These are phyloP conservation scores for Cyphomyrmex costatus DNA, from an alignment of 1,140 invertebrate species.

Conservation along the genomic window DNA sequence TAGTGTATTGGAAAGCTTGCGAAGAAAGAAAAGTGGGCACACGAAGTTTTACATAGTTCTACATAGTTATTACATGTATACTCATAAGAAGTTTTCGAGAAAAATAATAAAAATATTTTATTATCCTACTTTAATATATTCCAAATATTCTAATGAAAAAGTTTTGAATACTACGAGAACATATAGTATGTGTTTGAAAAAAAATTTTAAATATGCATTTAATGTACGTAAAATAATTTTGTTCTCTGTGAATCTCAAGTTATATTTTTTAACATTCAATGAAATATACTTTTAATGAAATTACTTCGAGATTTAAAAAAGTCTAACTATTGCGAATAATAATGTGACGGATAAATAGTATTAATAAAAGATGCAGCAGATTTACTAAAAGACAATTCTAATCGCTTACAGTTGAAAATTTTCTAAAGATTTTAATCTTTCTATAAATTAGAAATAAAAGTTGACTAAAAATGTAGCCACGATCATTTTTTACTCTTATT, in stretches of 20 bases:
- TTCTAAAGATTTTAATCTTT: background rate
- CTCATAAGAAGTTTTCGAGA: background rate
- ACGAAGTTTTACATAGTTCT: no score
- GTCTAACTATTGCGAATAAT: background rate
- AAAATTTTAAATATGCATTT: slow-evolving; percentile 10
- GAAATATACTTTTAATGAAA: background rate
- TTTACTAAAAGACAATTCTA: background rate
- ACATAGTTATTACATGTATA: no score
- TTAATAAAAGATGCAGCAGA: background rate
- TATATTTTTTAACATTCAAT: background rate
- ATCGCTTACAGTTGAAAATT: background rate
- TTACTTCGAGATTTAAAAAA: background rate
- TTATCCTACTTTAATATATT: background rate
- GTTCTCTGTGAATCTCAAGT: background rate
- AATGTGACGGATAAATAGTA: background rate
- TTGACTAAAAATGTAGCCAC: background rate
- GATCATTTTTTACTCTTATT: background rate
- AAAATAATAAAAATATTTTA: background rate
- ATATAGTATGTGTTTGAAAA: background rate
- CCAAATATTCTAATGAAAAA: background rate
- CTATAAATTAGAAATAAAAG: background rate
- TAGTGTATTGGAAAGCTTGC: background rate
- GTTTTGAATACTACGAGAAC: background rate
- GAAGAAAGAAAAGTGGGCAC: background rate
- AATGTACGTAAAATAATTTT: background rate